A percentile compares a stretch with the other conserved stretches of the same genome.
phyloP scores from a whole-genome alignment of 2,888 invertebrate genomes.

The Drosophila colorata region DNA sequence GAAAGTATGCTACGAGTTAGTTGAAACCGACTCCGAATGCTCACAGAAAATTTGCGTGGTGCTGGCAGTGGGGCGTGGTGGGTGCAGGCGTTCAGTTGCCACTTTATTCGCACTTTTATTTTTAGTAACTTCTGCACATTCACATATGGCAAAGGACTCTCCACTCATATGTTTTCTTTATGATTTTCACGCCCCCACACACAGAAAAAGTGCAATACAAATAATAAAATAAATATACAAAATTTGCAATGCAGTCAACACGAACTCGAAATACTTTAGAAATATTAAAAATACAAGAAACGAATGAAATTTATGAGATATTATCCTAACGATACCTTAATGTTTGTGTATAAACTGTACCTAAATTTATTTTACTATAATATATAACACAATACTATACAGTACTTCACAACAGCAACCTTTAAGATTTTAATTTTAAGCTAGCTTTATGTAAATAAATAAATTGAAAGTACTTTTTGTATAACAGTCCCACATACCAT shows the following conservation, averaged over 20 bases:
- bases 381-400: no score
- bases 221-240: slow-evolving; percentile 52
- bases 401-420: no score
- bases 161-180: slow-evolving; percentile 70
- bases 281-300: background rate
- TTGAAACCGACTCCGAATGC: slow-evolving; percentile 17
- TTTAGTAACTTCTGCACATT: slow-evolving; percentile 61
- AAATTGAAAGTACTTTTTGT: no score
- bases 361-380: no score
- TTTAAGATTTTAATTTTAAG: no score
- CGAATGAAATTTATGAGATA: no score
- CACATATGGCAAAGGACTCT: slow-evolving; percentile 20
- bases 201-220: slow-evolving; percentile 53
- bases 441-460: no score
- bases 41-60: slow-evolving; percentile 26
- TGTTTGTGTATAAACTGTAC: no score
- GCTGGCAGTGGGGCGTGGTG: background rate
- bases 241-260: background rate
- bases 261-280: slow-evolving; percentile 36
- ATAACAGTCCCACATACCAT: no score
- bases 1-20: slow-evolving; percentile 32
- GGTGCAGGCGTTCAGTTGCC: slow-evolving; percentile 5
- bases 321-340: no score
- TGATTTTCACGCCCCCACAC: slow-evolving; percentile 64
- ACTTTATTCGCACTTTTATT: slow-evolving; percentile 43